A percentile compares a stretch with the other conserved stretches of the same genome.
phyloP scores from a whole-genome alignment of 2,888 invertebrate species.

The Halictus quadricinctus region DNA sequence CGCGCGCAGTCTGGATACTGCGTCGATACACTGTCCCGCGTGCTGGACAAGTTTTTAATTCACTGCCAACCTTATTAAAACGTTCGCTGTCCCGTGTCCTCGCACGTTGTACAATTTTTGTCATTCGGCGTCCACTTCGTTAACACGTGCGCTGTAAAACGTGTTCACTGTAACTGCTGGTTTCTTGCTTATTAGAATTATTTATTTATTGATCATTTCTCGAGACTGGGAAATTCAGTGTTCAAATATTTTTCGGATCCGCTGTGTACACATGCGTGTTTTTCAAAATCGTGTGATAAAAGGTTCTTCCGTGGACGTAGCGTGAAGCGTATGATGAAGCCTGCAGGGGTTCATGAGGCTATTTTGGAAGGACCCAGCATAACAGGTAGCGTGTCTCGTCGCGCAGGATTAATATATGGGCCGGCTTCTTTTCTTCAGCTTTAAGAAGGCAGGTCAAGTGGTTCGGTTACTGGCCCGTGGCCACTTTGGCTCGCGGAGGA shows the following conservation, averaged over 20 bases:
- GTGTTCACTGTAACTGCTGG: not conserved
- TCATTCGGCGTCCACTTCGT: not conserved
- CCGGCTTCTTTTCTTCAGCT: conserved; percentile 37
- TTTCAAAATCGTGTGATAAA: too few species aligned
- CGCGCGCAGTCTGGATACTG: not conserved
- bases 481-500: conserved; percentile 53
- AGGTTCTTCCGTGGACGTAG: not conserved
- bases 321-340: not conserved
- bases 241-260: too few species aligned
- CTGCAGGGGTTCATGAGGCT: too few species aligned
- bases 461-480: conserved; percentile 60
- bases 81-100: not conserved
- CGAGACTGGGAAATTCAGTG: too few species aligned
- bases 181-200: not conserved
- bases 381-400: conserved; percentile 9
- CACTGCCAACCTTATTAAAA: not conserved
- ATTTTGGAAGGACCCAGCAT: not conserved
- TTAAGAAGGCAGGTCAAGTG: conserved; percentile 17
- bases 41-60: not conserved
- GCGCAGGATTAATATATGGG: conserved; percentile 61
- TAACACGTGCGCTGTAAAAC: not conserved
- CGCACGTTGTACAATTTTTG: not conserved
- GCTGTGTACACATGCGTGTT: too few species aligned
- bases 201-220: too few species aligned
- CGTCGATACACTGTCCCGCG: not conserved